Conservation (phyloP, 2,113 vertebrate species). For the Colistium nudipinnis region DNA sequence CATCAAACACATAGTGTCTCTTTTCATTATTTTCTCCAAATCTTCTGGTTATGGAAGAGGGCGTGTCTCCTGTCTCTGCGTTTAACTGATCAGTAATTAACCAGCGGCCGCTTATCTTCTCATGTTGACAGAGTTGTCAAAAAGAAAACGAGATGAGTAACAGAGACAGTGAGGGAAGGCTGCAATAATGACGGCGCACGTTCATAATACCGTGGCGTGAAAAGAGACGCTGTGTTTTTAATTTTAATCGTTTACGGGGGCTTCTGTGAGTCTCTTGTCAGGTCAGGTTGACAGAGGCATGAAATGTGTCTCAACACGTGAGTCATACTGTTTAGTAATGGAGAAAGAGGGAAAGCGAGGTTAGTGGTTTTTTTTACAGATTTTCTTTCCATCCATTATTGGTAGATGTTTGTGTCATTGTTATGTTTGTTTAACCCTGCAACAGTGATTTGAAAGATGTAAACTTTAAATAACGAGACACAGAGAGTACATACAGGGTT, state of each 20-base stretch:
- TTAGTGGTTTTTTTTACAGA: conserved; percentile 43
- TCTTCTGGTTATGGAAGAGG: conserved; percentile 48
- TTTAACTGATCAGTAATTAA: conserved; percentile 71
- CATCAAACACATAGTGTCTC: conserved; percentile 53
- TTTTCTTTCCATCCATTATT: conserved; percentile 51
- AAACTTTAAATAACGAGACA: neutral
- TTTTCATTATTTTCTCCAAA: conserved; percentile 5
- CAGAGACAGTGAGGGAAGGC: conserved; percentile 39
- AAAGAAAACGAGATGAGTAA: conserved; percentile 61
- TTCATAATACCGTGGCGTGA: conserved; percentile 25
- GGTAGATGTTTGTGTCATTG: conserved; percentile 18
- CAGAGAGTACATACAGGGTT: neutral
- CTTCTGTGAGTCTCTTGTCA: conserved; percentile 49
- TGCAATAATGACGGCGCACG: conserved; percentile 17
- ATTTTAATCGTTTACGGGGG: conserved; percentile 57
- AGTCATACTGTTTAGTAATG: conserved; percentile 44
- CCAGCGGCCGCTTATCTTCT: conserved; percentile 61
- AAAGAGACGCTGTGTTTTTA: conserved; percentile 30
- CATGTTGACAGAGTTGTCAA: conserved; percentile 66
- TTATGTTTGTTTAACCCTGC: conserved; percentile 22
- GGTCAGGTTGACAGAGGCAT: conserved; percentile 58
- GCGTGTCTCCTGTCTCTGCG: conserved; percentile 50
- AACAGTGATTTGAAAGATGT: conserved; percentile 11
- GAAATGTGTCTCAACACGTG: conserved; percentile 55
- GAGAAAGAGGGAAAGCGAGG: conserved; percentile 2